Evolutionary conservation across 2,113 vertebrate genomes (phyloP).

Genomic region (Illadopsis cleaveri): DNA sequence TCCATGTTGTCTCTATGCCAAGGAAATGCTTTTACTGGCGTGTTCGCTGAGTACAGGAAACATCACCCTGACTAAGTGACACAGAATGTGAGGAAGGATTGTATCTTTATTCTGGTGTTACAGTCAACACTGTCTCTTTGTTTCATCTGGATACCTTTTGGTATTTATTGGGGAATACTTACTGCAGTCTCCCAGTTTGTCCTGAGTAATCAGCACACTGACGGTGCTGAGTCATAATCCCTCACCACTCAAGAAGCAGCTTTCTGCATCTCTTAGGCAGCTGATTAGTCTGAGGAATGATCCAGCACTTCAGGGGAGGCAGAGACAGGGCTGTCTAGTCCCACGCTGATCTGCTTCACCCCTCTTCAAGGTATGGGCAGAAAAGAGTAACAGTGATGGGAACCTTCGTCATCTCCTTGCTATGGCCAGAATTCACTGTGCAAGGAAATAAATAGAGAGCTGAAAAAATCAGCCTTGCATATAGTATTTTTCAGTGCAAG

Average conservation of each 20-base stretch:
- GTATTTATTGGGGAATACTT: constrained; percentile 18
- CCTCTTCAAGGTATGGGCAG: neutral
- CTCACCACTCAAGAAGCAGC: neutral
- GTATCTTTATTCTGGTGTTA: constrained; percentile 59
- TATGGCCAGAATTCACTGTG: neutral
- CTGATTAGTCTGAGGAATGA: neutral
- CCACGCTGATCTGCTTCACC: neutral
- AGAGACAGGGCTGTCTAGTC: neutral
- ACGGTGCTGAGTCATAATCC: constrained; percentile 18
- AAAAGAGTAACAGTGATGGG: neutral
- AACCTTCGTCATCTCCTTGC: neutral
- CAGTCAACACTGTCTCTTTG: neutral
- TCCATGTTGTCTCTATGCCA: constrained; percentile 71
- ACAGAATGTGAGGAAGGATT: constrained; percentile 71
- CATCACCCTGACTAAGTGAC: constrained; percentile 64
- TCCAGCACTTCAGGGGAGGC: neutral
- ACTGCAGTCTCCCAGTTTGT: neutral
- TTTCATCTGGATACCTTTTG: constrained; percentile 28
- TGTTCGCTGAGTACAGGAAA: constrained; percentile 72
- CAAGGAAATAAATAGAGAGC: neutral
- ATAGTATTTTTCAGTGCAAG: neutral
- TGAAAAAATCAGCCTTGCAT: neutral
- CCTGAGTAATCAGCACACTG: neutral
- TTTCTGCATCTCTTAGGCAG: neutral
- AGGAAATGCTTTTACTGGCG: constrained; percentile 77